A percentile compares a stretch with the other conserved stretches of the same genome.
Evolutionary conservation across 2,113 vertebrate genomes (phyloP).

Genomic region (Labrus mixtus): DNA sequence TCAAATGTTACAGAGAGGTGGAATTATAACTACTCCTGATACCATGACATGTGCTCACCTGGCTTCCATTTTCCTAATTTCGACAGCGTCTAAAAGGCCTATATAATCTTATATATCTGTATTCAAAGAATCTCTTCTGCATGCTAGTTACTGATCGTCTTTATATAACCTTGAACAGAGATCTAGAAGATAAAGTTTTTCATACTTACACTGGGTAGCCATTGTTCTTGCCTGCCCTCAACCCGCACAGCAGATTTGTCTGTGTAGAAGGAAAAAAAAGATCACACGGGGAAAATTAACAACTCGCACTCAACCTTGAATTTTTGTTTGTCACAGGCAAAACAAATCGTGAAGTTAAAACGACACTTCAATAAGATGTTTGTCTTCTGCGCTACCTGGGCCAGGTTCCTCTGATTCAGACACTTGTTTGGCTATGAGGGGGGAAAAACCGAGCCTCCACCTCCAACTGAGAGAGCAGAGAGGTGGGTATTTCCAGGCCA

Average conservation of each 20-base stretch:
- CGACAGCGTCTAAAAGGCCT: not conserved
- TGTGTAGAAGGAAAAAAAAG: slow-evolving; percentile 47
- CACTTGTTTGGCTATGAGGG: slow-evolving; percentile 42
- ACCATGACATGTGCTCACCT: slow-evolving; percentile 33
- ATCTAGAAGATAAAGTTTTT: slow-evolving; percentile 22
- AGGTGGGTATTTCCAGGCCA: slow-evolving; percentile 82
- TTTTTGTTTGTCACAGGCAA: slow-evolving; percentile 4
- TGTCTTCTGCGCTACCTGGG: slow-evolving; percentile 59
- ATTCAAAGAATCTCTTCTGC: not conserved
- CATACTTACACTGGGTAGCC: slow-evolving; percentile 95
- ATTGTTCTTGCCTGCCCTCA: slow-evolving; percentile 88
- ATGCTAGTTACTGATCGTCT: rapidly evolving
- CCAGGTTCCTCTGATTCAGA: slow-evolving; percentile 30
- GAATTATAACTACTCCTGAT: not conserved
- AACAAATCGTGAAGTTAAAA: slow-evolving; percentile 5
- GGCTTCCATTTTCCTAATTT: not conserved
- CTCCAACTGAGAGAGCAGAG: slow-evolving; percentile 69
- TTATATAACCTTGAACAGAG: not conserved
- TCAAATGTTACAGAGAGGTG: not conserved
- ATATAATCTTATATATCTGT: not conserved
- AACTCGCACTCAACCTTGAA: slow-evolving; percentile 26
- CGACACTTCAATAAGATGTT: slow-evolving; percentile 25
- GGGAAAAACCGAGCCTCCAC: slow-evolving; percentile 77
- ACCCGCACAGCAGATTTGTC: slow-evolving; percentile 84
- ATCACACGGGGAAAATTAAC: slow-evolving; percentile 45